Evolutionary conservation across 2,888 invertebrate species (phyloP).

Genomic region (Stictocephala bisonia): DNA sequence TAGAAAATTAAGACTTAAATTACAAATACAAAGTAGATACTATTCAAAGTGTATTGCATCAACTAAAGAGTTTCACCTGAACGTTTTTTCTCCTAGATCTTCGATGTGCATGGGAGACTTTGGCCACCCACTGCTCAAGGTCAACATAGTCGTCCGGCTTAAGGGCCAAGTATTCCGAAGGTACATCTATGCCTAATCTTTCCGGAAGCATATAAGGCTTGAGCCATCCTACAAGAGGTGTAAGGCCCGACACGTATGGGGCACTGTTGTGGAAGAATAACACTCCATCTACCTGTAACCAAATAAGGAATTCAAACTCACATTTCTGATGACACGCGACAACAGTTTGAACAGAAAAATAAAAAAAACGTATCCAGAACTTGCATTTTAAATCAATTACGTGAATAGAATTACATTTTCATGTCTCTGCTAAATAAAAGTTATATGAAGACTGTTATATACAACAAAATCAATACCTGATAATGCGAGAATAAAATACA

Average conservation of each 20-base stretch:
- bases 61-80: background rate
- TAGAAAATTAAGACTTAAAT: too few species aligned
- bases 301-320: too few species aligned
- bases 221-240: slow-evolving; percentile 93
- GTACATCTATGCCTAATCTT: slow-evolving; percentile 56
- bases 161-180: background rate
- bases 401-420: too few species aligned
- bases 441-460: too few species aligned
- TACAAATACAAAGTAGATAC: too few species aligned
- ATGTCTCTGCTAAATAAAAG: too few species aligned
- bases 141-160: background rate
- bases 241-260: slow-evolving; percentile 81
- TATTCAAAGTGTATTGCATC: background rate
- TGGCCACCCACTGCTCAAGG: slow-evolving; percentile 14
- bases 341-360: too few species aligned
- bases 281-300: slow-evolving; percentile 80
- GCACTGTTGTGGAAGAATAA: slow-evolving; percentile 90
- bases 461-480: too few species aligned
- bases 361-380: too few species aligned
- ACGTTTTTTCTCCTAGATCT: background rate
- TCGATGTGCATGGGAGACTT: background rate
- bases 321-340: too few species aligned
- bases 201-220: slow-evolving; percentile 90
- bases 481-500: too few species aligned
- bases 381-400: too few species aligned